phyloP scores from a whole-genome alignment of 2,797 vertebrate genomes.

The Chromis chromis region DNA sequence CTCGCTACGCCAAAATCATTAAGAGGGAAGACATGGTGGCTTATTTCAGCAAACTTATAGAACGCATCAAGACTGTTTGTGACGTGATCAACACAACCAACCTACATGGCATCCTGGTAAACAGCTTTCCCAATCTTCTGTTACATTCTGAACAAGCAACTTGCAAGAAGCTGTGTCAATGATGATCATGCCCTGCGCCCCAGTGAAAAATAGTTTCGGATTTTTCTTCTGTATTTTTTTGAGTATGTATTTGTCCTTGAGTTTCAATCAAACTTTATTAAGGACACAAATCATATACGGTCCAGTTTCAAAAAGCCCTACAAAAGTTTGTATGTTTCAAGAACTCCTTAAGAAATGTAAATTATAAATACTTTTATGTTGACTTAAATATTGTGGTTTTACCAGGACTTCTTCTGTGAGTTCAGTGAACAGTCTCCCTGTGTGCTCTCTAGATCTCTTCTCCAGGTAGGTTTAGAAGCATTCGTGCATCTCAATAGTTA shows the following conservation, averaged over 20 bases:
- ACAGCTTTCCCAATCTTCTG: background rate
- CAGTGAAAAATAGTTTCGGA: background rate
- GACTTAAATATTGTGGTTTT: slow-evolving; percentile 22
- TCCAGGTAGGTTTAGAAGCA: slow-evolving; percentile 85
- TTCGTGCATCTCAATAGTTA: background rate
- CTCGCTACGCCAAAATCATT: slow-evolving; percentile 99
- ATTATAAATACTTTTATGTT: background rate
- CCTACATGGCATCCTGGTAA: slow-evolving; percentile 97
- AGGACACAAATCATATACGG: no score
- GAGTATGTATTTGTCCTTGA: no score
- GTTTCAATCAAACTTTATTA: no score
- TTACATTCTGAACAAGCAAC: background rate
- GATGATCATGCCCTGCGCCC: background rate
- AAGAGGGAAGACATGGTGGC: slow-evolving; percentile 99
- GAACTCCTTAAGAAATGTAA: background rate
- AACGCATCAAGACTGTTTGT: slow-evolving; percentile 96
- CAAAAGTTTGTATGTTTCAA: no score
- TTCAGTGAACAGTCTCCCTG: slow-evolving; percentile 99
- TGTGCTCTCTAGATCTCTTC: slow-evolving; percentile 96
- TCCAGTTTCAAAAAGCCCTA: no score
- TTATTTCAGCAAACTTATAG: slow-evolving; percentile 97
- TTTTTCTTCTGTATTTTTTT: no score
- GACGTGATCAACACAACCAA: slow-evolving; percentile 97
- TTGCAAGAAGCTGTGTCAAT: background rate
- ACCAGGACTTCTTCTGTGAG: slow-evolving; percentile 98